Conservation (phyloP, 1,140 invertebrate genomes). For the Drosophila biarmipes region DNA sequence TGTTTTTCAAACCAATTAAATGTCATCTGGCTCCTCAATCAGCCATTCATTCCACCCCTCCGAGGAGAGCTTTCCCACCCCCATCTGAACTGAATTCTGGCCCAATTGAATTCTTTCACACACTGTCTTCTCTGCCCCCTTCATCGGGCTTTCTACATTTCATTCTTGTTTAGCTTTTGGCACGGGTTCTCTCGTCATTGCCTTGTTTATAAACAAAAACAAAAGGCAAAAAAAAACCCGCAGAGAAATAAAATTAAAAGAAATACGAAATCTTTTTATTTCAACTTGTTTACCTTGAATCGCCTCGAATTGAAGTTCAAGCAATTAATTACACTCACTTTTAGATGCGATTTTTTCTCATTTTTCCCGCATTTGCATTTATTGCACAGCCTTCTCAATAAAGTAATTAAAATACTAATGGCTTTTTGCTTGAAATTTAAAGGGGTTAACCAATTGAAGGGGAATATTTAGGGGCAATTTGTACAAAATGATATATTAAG, state of each 20-base stretch:
- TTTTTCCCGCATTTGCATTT: slow-evolving; percentile 16
- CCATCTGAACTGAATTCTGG: slow-evolving; percentile 7
- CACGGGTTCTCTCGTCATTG: slow-evolving; percentile 53
- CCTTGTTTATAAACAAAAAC: slow-evolving; percentile 64
- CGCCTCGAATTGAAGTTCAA: slow-evolving; percentile 65
- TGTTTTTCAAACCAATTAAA: slow-evolving; percentile 54
- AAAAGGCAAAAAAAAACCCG: slow-evolving; percentile 30
- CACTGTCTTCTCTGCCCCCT: neutral
- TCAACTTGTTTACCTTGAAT: slow-evolving; percentile 70
- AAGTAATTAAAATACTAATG: slow-evolving; percentile 27
- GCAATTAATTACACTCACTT: slow-evolving; percentile 62
- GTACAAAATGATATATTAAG: slow-evolving; percentile 3
- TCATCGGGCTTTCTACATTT: neutral
- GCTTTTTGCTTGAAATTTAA: slow-evolving; percentile 11
- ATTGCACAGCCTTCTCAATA: slow-evolving; percentile 27
- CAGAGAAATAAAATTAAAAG: slow-evolving; percentile 37
- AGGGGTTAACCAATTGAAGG: slow-evolving; percentile 3
- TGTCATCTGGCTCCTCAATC: slow-evolving; percentile 51
- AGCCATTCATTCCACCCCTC: slow-evolving; percentile 27
- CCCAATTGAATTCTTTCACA: slow-evolving; percentile 27
- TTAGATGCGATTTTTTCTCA: slow-evolving; percentile 38
- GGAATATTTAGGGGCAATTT: slow-evolving; percentile 6
- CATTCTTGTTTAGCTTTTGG: slow-evolving; percentile 45
- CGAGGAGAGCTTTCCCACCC: slow-evolving; percentile 11
- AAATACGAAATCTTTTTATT: slow-evolving; percentile 56